Evolutionary conservation across 2,888 invertebrate species (phyloP), one percentile per base, ranked within the genome.

Genomic region (Leucozona laternaria): DNA sequence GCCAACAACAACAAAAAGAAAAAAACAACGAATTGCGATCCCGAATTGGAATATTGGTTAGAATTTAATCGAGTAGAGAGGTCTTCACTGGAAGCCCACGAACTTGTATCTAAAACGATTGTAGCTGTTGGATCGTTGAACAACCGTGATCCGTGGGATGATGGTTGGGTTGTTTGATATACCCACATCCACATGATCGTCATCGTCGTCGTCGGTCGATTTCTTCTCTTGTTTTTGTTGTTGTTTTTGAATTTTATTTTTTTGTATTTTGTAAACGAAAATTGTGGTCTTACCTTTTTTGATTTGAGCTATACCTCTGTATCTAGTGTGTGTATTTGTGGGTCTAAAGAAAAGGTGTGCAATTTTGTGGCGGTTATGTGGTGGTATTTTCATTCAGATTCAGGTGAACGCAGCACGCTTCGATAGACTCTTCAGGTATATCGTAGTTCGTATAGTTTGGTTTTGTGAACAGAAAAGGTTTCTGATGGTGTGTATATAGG

Each of bases 201-300:
- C n/a, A 28, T 62, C 43, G 28, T 57, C 66, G 57, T 48, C 55
- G 34, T 20, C 48, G 48, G 48, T 48, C 20, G 66, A 71, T 75
- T 79, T 76, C 71, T 64, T 70, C 70, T 71, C 43, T 57, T 68
- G 50, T 17, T 66, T 45, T 57, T 64, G 45, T 72, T 79, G 64
- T 72, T 79, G 57, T 53, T 73, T 53, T 10, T 76, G 31, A 20
- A 58, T 58, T n/a, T 57, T 53, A 6, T 58, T 72, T 80, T 70
- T 17, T 7, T 53, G n/a, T 57, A n/a, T 45, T 73, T 86, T 73
- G 48, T 79, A 48, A 79, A 62, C 62, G 55, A 79, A 81, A 73
- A 80, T 85, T 86, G 86, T 86, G 78, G 86, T 86, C 82, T 86
- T 86, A 82, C 86, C 86, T 79, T 82, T 86, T 86, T 64, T 75